Percentiles rank a stretch among this genome's conserved stretches.
These are phyloP conservation scores for Empidonax alnorum DNA, from an alignment of 2,113 vertebrate species.

Conservation along the genomic window DNA sequence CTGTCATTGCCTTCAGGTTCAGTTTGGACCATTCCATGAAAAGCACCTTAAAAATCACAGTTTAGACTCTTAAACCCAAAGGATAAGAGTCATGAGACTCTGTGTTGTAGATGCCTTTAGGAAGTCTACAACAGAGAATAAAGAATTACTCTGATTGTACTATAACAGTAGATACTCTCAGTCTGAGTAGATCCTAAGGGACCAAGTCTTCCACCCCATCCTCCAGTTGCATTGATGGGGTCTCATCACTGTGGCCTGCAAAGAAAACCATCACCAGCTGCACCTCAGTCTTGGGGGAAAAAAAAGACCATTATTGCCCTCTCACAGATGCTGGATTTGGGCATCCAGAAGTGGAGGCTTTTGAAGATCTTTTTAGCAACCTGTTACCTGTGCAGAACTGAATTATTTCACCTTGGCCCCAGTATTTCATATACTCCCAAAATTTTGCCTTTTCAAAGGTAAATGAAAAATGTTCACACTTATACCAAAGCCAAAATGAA, in stretches of 20 bases:
- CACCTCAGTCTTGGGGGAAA: neutral
- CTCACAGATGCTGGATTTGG: neutral
- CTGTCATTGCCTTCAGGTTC: neutral
- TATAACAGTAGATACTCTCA: neutral
- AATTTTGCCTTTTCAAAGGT: neutral
- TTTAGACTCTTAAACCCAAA: neutral
- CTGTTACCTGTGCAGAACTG: neutral
- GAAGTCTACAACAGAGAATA: neutral
- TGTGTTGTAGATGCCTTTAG: neutral
- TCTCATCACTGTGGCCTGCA: neutral
- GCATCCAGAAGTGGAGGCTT: neutral
- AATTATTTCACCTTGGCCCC: neutral
- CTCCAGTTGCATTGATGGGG: neutral
- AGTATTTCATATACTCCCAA: neutral
- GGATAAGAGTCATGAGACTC: neutral
- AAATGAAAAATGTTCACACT: neutral
- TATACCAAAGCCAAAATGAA: neutral
- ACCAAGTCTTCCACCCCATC: neutral
- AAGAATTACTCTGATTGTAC: neutral
- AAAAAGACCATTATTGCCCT: neutral
- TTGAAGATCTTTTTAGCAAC: neutral
- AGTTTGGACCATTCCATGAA: neutral
- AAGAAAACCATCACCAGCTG: neutral
- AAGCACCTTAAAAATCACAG: neutral
- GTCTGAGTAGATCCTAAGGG: neutral